phyloP scores from a whole-genome alignment of 2,888 invertebrate species.

The Rotaria macrura region DNA sequence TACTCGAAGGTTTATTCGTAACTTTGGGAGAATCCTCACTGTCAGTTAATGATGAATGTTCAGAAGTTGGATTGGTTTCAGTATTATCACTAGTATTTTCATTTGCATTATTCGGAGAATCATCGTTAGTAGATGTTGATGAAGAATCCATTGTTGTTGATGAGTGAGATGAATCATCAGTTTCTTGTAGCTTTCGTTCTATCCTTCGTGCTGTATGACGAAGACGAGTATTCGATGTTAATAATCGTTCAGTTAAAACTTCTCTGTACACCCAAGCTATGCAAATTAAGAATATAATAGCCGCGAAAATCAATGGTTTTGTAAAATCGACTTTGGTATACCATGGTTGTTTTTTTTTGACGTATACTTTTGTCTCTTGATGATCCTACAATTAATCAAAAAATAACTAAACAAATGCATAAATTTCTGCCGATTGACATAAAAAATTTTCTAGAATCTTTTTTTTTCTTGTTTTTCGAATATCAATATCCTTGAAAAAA shows the following conservation, averaged over 20 bases:
- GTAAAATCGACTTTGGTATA: not conserved
- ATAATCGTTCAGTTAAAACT: not conserved
- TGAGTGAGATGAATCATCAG: not conserved
- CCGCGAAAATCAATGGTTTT: not conserved
- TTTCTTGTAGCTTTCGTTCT: not conserved
- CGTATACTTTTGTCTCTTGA: accelerated
- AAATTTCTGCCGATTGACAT: too few relatives aligned
- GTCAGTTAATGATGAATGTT: not conserved
- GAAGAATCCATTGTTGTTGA: not conserved
- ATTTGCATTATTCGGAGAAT: not conserved
- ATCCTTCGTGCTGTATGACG: not conserved
- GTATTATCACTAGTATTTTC: not conserved
- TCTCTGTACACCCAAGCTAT: not conserved
- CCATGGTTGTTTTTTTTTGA: not conserved
- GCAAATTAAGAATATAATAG: not conserved
- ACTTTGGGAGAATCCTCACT: not conserved
- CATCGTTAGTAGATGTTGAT: not conserved
- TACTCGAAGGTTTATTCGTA: not conserved
- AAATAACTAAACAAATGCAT: not conserved
- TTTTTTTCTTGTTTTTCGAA: too few relatives aligned
- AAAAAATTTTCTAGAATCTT: not conserved
- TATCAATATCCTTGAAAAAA: too few relatives aligned
- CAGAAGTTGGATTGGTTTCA: not conserved
- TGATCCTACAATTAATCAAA: not conserved
- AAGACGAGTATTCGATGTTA: not conserved